Percentiles rank a stretch among this genome's conserved stretches.
Conservation (phyloP, 2,888 invertebrate genomes). For the Poecilobothrus nobilitatus region DNA sequence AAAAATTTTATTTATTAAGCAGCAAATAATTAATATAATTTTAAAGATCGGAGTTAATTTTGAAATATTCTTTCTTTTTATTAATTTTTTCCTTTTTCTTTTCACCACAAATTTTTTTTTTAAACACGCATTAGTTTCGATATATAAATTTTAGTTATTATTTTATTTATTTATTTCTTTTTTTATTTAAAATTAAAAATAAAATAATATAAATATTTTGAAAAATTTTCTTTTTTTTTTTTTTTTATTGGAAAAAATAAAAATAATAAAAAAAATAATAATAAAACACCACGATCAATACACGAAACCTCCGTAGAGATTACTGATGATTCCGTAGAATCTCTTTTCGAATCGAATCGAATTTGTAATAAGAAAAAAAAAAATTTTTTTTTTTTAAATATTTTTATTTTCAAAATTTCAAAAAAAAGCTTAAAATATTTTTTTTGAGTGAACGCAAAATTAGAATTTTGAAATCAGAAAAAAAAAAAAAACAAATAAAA, state of each 20-base stretch:
- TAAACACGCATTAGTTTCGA: too few species aligned
- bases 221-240: too few species aligned
- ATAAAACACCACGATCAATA: conserved; percentile 17
- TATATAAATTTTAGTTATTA: conserved; percentile 14
- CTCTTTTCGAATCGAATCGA: conserved; percentile 20
- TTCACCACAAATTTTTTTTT: neutral
- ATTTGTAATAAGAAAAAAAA: neutral
- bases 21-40: too few species aligned
- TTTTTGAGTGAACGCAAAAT: neutral
- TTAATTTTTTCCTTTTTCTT: conserved; percentile 7
- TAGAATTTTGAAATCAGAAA: neutral
- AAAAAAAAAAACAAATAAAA: neutral
- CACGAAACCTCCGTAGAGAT: conserved; percentile 45
- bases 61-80: too few species aligned
- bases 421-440: too few species aligned
- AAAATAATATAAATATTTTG: neutral
- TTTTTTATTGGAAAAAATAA: neutral
- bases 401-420: too few species aligned
- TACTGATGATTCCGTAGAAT: conserved; percentile 32
- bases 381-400: neutral
- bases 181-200: conserved; percentile 8
- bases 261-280: neutral
- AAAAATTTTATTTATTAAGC: too few species aligned
- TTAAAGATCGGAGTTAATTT: too few species aligned
- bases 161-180: conserved; percentile 12